Base-by-base conservation (phyloP, 2,797 vertebrate genomes). In the Coreius guichenoti region DNA sequence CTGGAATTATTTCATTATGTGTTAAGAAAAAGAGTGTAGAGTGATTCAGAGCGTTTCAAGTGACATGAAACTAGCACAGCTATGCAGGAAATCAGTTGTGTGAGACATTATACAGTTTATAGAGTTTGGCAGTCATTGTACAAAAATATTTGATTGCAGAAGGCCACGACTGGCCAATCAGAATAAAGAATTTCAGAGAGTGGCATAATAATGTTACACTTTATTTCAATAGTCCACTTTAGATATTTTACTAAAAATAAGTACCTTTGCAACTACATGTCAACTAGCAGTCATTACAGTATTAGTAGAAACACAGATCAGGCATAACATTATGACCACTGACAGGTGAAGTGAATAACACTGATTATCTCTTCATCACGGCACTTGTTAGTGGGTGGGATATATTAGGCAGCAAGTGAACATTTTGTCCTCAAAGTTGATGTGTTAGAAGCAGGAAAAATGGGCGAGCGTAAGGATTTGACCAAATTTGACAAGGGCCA, bases 1-100 rank as follows among this genome's bases (percentile, higher is more conserved):
- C 36, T 58, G 54, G 54, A 78, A 61, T 61, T 61, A 61, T 78
- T 9, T 43, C 54, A 78, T 58, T 43, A 78, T 43, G 75, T 3
- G 14, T 61, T 56, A 61, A 78, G 36, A 61, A 61, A 77, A 7
- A 77, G 54, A 39, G 75, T 58, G 13, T 23, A 58, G 74, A 76
- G 23, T 16, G 54, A 58, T 58, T 77, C 33, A 58, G 54, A n/a
- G 33, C 3, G 14, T 61, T 77, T 43, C 54, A 43, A 47, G 17
- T 65, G 58, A 63, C 77, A 47, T 29, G 17, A 65, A 45, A 79
- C 36, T 29, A 45, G 39, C 45, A 21, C 31, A 78, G 23, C 47
- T 21, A 75, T 39, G 31, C 31, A 21, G 72, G 16, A 19, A 43
- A 26, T 61, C 23, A 26, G 13, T 23, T 58, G 54, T 8, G 4